These are phyloP conservation scores for Limenitis camilla DNA, from an alignment of 2,888 invertebrate genomes.

Conservation along the genomic window DNA sequence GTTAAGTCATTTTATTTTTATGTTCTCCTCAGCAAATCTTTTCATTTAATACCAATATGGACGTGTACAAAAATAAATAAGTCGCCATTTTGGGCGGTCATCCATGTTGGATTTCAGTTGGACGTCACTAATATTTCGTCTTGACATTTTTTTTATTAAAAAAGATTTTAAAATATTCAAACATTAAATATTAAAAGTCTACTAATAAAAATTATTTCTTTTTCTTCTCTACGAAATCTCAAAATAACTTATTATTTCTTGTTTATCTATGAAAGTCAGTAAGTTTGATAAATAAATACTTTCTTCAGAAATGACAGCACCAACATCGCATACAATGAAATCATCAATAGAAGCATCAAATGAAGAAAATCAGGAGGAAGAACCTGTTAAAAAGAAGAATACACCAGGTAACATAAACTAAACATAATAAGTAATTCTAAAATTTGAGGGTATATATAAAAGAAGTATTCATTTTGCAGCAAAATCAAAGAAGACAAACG, in stretches of 20 bases:
- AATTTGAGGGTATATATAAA: not conserved
- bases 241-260: not conserved
- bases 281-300: not conserved
- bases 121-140: too few relatives aligned
- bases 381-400: conserved; percentile 41
- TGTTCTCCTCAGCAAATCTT: too few relatives aligned
- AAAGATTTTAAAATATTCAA: too few relatives aligned
- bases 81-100: too few relatives aligned
- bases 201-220: not conserved
- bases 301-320: conserved; percentile 46
- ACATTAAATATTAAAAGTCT: too few relatives aligned
- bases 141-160: too few relatives aligned
- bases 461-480: conserved; percentile 17
- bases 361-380: conserved; percentile 32
- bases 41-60: too few relatives aligned
- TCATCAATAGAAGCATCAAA: conserved; percentile 49
- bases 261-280: not conserved
- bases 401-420: conserved; percentile 37
- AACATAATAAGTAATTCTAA: not conserved
- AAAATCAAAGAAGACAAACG: conserved; percentile 46
- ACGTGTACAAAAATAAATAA: too few relatives aligned
- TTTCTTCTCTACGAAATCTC: not conserved
- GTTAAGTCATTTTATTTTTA: too few relatives aligned
- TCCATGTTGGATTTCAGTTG: too few relatives aligned
- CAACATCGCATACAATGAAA: conserved; percentile 48